These are phyloP conservation scores for Acropternis orthonyx DNA, from an alignment of 2,797 vertebrate genomes.

Conservation along the genomic window DNA sequence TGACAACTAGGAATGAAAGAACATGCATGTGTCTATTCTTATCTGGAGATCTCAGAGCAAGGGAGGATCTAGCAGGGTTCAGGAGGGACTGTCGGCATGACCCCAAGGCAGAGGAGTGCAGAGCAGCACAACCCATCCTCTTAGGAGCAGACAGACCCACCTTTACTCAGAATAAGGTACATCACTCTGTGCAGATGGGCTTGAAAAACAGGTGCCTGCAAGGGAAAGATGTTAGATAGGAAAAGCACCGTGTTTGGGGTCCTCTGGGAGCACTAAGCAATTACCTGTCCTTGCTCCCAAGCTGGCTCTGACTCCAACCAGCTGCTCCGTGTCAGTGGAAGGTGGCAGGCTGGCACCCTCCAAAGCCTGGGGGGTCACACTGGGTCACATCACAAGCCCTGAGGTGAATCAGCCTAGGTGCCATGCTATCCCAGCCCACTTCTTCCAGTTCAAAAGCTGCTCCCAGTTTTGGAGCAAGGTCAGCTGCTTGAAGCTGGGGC, in stretches of 20 bases:
- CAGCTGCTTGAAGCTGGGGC: background rate
- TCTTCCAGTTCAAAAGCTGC: background rate
- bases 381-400: background rate
- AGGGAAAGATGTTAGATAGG: background rate
- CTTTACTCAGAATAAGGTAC: background rate
- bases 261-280: background rate
- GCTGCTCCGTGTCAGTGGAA: background rate
- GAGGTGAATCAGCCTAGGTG: accelerated
- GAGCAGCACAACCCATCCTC: background rate
- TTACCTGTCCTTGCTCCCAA: background rate
- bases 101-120: background rate
- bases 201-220: background rate
- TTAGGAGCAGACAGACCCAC: background rate
- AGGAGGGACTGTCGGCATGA: background rate
- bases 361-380: background rate
- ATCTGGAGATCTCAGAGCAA: background rate
- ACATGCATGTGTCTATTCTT: background rate
- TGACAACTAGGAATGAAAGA: background rate
- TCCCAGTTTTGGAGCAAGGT: background rate
- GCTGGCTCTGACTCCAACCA: background rate
- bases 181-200: too few species aligned
- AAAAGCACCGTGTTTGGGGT: background rate
- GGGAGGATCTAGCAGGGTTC: background rate
- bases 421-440: accelerated
- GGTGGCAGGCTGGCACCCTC: background rate